Conservation (phyloP, 2,797 vertebrate species). For the Telmatherina bonti region DNA sequence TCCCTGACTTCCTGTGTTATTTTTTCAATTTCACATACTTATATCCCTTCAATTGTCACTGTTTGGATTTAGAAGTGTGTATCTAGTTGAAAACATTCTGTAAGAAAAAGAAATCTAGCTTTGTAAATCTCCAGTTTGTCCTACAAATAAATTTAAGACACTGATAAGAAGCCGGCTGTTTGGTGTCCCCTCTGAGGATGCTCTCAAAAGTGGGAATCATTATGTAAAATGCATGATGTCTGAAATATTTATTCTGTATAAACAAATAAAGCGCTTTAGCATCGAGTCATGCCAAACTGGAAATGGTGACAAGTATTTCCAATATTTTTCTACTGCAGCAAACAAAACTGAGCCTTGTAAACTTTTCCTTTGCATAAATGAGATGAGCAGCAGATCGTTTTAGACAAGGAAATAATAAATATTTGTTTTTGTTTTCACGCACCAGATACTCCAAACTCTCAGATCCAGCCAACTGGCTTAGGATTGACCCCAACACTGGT, state of each 20-base stretch:
- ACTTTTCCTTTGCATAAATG: background rate
- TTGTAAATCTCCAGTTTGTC: conserved; percentile 67
- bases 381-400: background rate
- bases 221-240: conserved; percentile 62
- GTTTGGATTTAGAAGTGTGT: conserved; percentile 50
- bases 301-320: conserved; percentile 6
- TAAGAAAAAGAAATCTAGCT: conserved; percentile 44
- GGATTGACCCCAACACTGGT: conserved; percentile 90
- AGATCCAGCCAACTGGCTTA: conserved; percentile 95
- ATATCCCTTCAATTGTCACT: conserved; percentile 35
- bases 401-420: conserved; percentile 17
- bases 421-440: conserved; percentile 35
- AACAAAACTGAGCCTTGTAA: conserved; percentile 11
- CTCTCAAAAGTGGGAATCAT: conserved; percentile 59
- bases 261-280: conserved; percentile 45
- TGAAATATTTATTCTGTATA: conserved; percentile 60
- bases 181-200: conserved; percentile 51
- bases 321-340: background rate
- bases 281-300: conserved; percentile 17
- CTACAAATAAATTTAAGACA: conserved; percentile 65
- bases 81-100: conserved; percentile 54
- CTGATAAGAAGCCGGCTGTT: conserved; percentile 52
- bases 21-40: conserved; percentile 23
- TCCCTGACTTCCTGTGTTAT: conserved; percentile 4
- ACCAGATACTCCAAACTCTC: conserved; percentile 93